Base-by-base conservation (phyloP, 2,888 invertebrate genomes). In the Idaea dimidiata region DNA sequence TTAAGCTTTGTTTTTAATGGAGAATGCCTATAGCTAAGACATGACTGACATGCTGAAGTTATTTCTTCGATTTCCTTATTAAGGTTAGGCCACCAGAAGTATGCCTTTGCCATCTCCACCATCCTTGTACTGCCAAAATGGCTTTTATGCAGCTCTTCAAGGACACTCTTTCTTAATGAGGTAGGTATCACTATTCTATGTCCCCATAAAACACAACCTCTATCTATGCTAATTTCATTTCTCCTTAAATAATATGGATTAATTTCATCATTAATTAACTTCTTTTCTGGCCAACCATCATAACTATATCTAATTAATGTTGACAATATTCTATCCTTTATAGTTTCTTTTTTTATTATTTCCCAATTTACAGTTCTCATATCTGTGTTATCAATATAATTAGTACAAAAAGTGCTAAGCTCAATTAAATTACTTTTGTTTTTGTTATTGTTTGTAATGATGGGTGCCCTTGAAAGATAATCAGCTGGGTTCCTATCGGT, bases 401-500 rank as follows among this genome's bases (percentile, higher is more conserved):
- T 59, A 17, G 60, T 16, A 33, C 53, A 17, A 62, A 31, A 24
- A 18, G 57, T 53, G 6, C 33, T 56, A 17, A 33, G 60, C 16
- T 18, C 16, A n/a, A 24, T 59, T 6, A 0, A 16, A 55, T 55
- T 56, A 24, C 16, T 61, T 55, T 54, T 55, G 24, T 16, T 43
- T 17, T 58, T 17, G 66, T 31, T 14, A 67, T 67, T n/a, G 70
- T 18, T 53, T 59, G 67, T 32, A 6, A 32, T 32, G 32, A 32
- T 32, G 32, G 32, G 32, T 32, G 32, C 32, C 32, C 74, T 58
- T 70, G 72, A 59, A 69, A 70, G 55, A 16, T 32, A 60, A n/a
- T n/a, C n/a, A n/a, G n/a, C n/a, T n/a, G n/a, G n/a, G n/a, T n/a
- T n/a, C n/a, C n/a, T n/a, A n/a, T 58, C 32, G 1, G 66, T 61